Evolutionary conservation across 2,113 vertebrate genomes (phyloP).

Genomic region (Corynorhinus townsendii): DNA sequence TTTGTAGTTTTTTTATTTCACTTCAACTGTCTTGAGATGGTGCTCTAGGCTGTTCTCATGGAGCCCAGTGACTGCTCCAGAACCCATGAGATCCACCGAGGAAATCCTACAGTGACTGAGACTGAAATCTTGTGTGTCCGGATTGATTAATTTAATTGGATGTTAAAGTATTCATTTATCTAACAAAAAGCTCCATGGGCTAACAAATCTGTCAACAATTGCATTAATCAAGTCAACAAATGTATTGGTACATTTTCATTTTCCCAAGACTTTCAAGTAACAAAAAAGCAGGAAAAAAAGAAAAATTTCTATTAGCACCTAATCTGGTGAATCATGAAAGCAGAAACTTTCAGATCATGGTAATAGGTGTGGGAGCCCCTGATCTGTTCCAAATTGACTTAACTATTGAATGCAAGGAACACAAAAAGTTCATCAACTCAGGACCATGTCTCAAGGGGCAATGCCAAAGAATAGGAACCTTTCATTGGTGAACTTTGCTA

Average conservation of each 20-base stretch:
- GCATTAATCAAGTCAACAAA: not conserved
- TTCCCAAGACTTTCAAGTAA: slow-evolving; percentile 10
- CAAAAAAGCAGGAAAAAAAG: not conserved
- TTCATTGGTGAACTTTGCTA: not conserved
- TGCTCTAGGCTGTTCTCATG: not conserved
- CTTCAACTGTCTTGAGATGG: not conserved
- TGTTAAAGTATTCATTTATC: not conserved
- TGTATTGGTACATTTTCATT: not conserved
- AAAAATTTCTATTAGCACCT: not conserved
- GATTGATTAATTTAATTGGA: not conserved
- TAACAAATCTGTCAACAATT: not conserved
- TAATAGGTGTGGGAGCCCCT: not conserved
- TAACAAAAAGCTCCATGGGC: not conserved
- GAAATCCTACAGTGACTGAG: not conserved
- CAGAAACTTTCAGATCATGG: not conserved
- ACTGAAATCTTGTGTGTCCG: not conserved
- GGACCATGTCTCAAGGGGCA: not conserved
- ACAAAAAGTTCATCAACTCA: not conserved
- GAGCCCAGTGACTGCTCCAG: not conserved
- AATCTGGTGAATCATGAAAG: not conserved
- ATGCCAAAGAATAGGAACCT: not conserved
- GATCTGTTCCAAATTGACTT: not conserved
- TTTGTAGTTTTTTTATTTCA: not conserved
- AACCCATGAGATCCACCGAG: not conserved
- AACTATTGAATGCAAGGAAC: not conserved